phyloP scores from a whole-genome alignment of 2,888 invertebrate species.

The Didymodactylos carnosus region DNA sequence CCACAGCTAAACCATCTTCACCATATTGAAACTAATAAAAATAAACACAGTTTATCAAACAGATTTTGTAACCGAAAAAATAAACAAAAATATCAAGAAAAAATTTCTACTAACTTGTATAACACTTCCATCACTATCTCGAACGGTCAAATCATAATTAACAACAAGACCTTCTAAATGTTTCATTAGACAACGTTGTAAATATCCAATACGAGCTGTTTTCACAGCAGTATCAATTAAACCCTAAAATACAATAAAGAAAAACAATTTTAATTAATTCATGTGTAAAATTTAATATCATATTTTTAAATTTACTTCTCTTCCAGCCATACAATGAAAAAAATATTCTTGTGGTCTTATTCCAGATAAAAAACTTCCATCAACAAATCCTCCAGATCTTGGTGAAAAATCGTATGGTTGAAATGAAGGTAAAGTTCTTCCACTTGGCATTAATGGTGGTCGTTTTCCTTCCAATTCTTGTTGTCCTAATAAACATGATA shows the following conservation, averaged over 20 bases:
- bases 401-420: constrained; percentile 65
- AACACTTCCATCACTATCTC: constrained; percentile 76
- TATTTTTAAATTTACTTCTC: constrained; percentile 53
- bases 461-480: constrained; percentile 93
- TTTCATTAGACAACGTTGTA: constrained; percentile 87
- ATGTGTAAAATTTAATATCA: too few relatives aligned
- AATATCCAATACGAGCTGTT: constrained; percentile 89
- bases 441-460: constrained; percentile 80
- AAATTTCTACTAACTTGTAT: constrained; percentile 53
- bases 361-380: constrained; percentile 90
- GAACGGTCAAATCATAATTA: constrained; percentile 76
- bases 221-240: constrained; percentile 98
- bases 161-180: constrained; percentile 85
- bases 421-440: constrained; percentile 71
- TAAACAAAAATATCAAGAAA: neutral
- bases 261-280: neutral
- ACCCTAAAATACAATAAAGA: constrained; percentile 42
- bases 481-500: constrained; percentile 86
- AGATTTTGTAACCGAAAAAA: neutral
- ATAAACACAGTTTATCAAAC: constrained; percentile 8
- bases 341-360: constrained; percentile 92
- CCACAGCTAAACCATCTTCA: constrained; percentile 48
- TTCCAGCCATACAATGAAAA: constrained; percentile 98
- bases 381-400: constrained; percentile 82
- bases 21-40: constrained; percentile 46